Evolutionary conservation across 2,113 vertebrate species (phyloP).

Genomic region (Opisthocomus hoazin): DNA sequence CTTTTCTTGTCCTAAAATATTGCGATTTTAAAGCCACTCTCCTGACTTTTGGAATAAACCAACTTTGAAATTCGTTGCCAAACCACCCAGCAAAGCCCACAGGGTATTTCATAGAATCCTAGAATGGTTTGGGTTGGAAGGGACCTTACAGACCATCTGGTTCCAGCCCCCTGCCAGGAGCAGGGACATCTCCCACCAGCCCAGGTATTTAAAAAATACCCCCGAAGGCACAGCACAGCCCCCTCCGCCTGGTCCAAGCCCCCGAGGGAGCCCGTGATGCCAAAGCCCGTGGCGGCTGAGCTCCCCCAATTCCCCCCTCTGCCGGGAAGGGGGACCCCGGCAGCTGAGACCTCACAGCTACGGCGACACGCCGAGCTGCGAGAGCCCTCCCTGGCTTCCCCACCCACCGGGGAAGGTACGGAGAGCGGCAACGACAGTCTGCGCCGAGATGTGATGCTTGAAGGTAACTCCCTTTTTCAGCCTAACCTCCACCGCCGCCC

Average conservation of each 20-base stretch:
- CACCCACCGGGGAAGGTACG: background rate
- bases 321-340: background rate
- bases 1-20: background rate
- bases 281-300: rapidly evolving
- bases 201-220: too few relatives aligned
- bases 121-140: too few relatives aligned
- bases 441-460: background rate
- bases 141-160: too few relatives aligned
- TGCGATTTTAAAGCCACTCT: background rate
- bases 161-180: too few relatives aligned
- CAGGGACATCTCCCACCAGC: too few relatives aligned
- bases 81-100: background rate
- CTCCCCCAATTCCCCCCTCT: background rate
- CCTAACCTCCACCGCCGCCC: background rate
- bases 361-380: rapidly evolving
- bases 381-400: background rate
- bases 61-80: background rate
- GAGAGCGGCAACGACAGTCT: background rate
- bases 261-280: background rate
- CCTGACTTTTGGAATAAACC: background rate
- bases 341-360: rapidly evolving
- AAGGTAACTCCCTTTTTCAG: conserved; percentile 34
- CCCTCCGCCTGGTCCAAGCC: background rate
- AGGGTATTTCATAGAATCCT: too few relatives aligned
- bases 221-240: background rate